Evolutionary conservation across 1,140 invertebrate genomes (phyloP), one percentile per base, ranked within the genome.

Genomic region (Lerema accius): DNA sequence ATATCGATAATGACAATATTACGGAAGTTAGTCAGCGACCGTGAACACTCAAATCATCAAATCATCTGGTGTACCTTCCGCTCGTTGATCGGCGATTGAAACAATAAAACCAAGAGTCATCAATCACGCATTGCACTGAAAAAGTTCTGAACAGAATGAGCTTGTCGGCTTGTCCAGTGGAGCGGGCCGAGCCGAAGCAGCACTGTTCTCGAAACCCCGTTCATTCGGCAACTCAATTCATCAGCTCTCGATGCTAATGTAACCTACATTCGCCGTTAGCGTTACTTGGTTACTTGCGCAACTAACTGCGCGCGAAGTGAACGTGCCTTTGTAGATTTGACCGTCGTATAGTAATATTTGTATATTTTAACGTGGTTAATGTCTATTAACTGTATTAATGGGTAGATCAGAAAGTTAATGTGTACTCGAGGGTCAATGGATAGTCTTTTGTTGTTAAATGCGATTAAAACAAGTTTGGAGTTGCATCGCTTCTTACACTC

Each of bases 201-300:
- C 19, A 23, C 35, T 4, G n/a, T 37, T 37, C 35, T 37, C 35
- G 1, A 37, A 37, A 37, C 35, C n/a, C 35, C 35, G 35, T 11
- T 37, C 35, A 11, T 37, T 37, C n/a, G 35, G 35, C 35, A 37
- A 37, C 35, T 37, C 10, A 37, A 37, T 37, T 37, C 35, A 37
- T 37, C 35, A 37, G 10, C 28, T 32, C 28, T 37, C n/a, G 35
- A 37, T 37, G 35, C 35, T 37, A 37, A 37, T 37, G 35, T 37
- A 37, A 37, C 35, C 35, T 37, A 37, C 35, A 37, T 37, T 37
- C 35, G 35, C 35, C 10, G 35, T 37, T 4, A 37, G n/a, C n/a
- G 2, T 37, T 37, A n/a, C 35, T 37, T 37, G 35, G 2, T 37
- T 37, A n/a, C 35, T 37, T 37, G 35, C 35, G 35, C 35, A 37